Evolutionary conservation across 2,113 vertebrate genomes (phyloP).

Genomic region (Cyprinus carpio): DNA sequence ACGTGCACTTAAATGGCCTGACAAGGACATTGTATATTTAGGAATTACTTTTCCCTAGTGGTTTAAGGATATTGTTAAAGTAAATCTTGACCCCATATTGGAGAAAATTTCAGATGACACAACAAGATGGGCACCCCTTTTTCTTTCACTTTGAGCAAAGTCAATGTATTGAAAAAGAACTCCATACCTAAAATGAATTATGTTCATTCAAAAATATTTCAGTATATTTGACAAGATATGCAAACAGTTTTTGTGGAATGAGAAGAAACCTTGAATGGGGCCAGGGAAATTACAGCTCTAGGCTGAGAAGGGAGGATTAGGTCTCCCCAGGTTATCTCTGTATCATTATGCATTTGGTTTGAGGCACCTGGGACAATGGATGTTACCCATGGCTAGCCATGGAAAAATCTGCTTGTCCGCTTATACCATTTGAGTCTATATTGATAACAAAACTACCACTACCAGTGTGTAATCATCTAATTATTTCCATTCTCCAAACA

Average conservation of each 20-base stretch:
- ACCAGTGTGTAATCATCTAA: no score
- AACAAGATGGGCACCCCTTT: not conserved
- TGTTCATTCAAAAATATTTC: conserved; percentile 19
- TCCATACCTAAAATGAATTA: conserved; percentile 12
- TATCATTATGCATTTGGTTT: not conserved
- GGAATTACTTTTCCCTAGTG: no score
- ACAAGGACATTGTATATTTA: no score
- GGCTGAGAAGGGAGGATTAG: not conserved
- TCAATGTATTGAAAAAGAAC: not conserved
- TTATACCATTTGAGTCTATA: no score
- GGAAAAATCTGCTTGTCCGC: not conserved
- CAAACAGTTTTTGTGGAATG: not conserved
- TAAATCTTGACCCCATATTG: not conserved
- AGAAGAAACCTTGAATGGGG: not conserved
- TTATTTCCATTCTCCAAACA: no score
- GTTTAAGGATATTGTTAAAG: not conserved
- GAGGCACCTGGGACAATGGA: not conserved
- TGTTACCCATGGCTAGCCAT: not conserved
- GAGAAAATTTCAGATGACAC: not conserved
- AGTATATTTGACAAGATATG: not conserved
- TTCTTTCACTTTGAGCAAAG: not conserved
- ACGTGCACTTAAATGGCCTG: no score
- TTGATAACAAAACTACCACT: no score
- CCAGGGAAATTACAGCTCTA: no score
- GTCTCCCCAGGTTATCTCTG: not conserved